These are phyloP conservation scores for Leguminivora glycinivorella DNA, from an alignment of 1,140 invertebrate genomes.

Conservation along the genomic window DNA sequence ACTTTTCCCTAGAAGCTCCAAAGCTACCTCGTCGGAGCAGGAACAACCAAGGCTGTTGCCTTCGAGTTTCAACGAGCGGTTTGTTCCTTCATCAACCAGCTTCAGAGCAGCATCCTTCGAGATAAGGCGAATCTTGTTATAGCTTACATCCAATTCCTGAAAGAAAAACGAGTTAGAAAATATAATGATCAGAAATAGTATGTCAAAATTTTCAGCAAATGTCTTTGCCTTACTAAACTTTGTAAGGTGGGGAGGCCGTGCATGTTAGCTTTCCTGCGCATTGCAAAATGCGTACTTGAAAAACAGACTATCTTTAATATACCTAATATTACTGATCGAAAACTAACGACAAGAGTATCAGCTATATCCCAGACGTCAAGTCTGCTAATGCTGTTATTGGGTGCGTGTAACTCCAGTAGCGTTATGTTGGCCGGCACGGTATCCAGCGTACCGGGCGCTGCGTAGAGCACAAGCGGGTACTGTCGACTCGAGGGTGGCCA, in stretches of 20 bases:
- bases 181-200: too few relatives aligned
- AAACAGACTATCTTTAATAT: too few relatives aligned
- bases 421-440: not conserved
- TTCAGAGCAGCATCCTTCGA: not conserved
- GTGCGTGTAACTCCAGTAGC: not conserved
- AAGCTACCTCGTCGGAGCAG: not conserved
- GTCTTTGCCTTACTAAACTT: too few relatives aligned
- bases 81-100: not conserved
- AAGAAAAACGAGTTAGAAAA: not conserved
- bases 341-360: not conserved
- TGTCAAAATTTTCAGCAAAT: too few relatives aligned
- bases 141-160: not conserved
- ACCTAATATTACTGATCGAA: too few relatives aligned
- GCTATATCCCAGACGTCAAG: not conserved
- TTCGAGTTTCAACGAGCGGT: not conserved
- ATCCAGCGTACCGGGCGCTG: not conserved
- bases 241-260: too few relatives aligned
- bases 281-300: too few relatives aligned
- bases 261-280: too few relatives aligned
- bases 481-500: not conserved
- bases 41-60: not conserved
- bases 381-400: slow-evolving; percentile 5
- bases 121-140: not conserved
- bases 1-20: not conserved
- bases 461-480: not conserved